phyloP scores from a whole-genome alignment of 2,888 invertebrate genomes.

The Hyppa rectilinea region DNA sequence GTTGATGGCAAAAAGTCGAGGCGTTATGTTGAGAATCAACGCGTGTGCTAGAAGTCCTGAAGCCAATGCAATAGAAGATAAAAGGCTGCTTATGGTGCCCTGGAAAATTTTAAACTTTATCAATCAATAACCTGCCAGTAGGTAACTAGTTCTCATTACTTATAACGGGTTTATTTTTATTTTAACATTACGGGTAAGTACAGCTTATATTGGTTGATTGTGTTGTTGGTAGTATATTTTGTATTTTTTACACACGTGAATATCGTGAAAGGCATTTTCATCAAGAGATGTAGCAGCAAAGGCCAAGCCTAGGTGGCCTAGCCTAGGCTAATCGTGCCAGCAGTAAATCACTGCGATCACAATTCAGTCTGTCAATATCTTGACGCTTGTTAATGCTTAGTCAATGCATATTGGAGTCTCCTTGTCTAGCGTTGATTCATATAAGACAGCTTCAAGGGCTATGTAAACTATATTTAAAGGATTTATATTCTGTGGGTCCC shows the following conservation, averaged over 20 bases:
- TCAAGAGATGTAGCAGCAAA: not conserved
- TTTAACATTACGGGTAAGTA: no score
- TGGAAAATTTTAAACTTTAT: slow-evolving; percentile 67
- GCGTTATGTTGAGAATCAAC: slow-evolving; percentile 80
- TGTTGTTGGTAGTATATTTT: not conserved
- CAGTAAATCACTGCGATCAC: not conserved
- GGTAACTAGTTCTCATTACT: not conserved
- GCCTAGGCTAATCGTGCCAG: no score
- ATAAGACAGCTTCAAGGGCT: not conserved
- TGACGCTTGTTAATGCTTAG: not conserved
- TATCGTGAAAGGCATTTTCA: not conserved
- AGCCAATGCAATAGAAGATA: slow-evolving; percentile 77
- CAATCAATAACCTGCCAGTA: not conserved
- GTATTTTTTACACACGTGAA: not conserved
- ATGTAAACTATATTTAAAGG: no score
- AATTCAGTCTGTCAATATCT: no score
- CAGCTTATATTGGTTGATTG: not conserved
- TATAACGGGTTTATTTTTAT: no score
- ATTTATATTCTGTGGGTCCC: not conserved
- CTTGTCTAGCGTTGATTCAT: not conserved
- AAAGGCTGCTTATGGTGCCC: slow-evolving; percentile 69
- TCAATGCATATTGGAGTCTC: not conserved
- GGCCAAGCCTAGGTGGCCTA: no score
- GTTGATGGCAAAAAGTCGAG: slow-evolving; percentile 82
- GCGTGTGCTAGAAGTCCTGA: slow-evolving; percentile 77